These are phyloP conservation scores for Ceratotherium simum DNA, from an alignment of 2,113 vertebrate species.

Conservation along the genomic window DNA sequence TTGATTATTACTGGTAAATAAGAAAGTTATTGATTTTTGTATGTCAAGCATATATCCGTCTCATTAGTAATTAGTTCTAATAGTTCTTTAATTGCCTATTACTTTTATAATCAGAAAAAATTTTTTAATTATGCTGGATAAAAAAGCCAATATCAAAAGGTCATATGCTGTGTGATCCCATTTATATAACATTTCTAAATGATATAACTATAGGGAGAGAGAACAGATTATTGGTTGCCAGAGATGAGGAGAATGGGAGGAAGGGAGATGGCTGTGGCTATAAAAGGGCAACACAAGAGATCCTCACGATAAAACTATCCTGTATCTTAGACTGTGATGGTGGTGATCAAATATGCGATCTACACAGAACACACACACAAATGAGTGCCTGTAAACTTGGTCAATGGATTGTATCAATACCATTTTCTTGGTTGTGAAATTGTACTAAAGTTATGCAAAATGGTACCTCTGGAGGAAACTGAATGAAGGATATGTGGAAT, in stretches of 20 bases:
- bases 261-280: neutral
- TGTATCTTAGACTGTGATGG: neutral
- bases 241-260: neutral
- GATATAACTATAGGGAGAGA: neutral
- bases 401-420: too few relatives aligned
- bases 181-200: neutral
- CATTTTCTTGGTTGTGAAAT: neutral
- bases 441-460: neutral
- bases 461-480: neutral
- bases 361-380: neutral
- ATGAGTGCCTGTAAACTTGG: too few relatives aligned
- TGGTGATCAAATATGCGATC: neutral
- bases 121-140: neutral
- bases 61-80: constrained; percentile 32
- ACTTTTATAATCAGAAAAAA: neutral
- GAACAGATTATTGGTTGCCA: neutral
- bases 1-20: neutral
- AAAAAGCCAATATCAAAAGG: neutral
- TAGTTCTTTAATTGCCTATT: neutral
- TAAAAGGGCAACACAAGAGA: neutral
- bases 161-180: neutral
- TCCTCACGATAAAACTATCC: neutral
- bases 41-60: neutral
- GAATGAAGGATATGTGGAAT: neutral
- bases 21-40: neutral